phyloP scores from a whole-genome alignment of 2,797 vertebrate genomes.

The Protonibea diacanthus region DNA sequence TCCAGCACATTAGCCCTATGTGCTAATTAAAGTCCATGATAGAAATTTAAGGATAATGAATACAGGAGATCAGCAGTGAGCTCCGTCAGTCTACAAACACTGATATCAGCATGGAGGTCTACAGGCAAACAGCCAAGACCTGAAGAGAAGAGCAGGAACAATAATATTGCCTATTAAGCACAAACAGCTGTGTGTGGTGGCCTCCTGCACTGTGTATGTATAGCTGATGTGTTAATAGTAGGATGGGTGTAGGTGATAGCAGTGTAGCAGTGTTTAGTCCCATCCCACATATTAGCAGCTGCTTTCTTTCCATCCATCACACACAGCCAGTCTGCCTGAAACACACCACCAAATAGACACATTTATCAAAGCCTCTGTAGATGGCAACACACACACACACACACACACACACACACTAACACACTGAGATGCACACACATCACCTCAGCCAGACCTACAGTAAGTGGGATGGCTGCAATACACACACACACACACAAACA shows the following conservation, averaged over 20 bases:
- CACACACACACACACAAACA: conserved; percentile 30
- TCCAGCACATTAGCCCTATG: not conserved
- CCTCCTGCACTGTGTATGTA: conserved; percentile 65
- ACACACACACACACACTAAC: conserved; percentile 29
- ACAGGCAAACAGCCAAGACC: not conserved
- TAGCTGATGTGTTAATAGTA: conserved; percentile 73
- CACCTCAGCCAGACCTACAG: conserved; percentile 51
- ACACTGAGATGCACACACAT: conserved; percentile 15
- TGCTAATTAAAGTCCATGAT: not conserved
- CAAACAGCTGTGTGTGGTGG: conserved; percentile 36
- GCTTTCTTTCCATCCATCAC: conserved; percentile 78
- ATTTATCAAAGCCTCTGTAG: conserved; percentile 75
- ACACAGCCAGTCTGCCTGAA: conserved; percentile 62
- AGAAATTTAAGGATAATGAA: not conserved
- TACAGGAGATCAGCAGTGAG: not conserved
- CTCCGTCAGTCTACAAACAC: not conserved
- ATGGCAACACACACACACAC: conserved; percentile 50
- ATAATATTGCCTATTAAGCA: conserved; percentile 1
- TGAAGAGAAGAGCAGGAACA: not conserved
- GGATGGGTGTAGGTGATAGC: conserved; percentile 76
- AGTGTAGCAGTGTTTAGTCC: conserved; percentile 73
- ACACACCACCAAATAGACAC: conserved; percentile 77
- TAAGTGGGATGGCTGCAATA: conserved; percentile 36
- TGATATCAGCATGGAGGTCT: not conserved
- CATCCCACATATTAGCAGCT: conserved; percentile 77